Conservation (phyloP, 35 echinoderm and acorn worm genomes). For the Acanthaster planci region DNA sequence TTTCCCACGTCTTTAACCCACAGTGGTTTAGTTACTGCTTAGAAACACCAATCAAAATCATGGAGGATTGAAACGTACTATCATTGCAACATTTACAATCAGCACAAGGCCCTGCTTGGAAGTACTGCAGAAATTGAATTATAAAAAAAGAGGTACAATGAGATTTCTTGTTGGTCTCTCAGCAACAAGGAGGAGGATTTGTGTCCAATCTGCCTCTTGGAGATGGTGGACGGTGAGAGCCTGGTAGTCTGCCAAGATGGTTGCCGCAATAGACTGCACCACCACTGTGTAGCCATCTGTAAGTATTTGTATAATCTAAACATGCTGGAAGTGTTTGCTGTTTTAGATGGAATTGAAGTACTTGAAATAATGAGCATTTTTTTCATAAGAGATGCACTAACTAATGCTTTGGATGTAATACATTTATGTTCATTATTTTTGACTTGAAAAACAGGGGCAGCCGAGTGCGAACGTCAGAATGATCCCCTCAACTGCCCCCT, state of each 20-base stretch:
- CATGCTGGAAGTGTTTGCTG: no score
- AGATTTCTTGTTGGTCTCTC: background rate
- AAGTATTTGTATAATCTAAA: slow-evolving; percentile 31
- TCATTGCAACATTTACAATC: no score
- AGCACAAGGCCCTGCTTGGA: no score
- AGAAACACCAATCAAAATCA: no score
- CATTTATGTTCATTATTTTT: no score
- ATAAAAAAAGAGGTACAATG: background rate
- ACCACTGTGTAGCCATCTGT: slow-evolving; percentile 90
- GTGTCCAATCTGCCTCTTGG: slow-evolving; percentile 93
- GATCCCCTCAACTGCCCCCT: slow-evolving; percentile 81
- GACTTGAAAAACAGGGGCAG: slow-evolving; percentile 54
- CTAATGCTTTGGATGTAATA: no score
- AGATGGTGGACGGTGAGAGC: slow-evolving; percentile 92
- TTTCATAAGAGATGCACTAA: no score
- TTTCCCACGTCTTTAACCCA: no score
- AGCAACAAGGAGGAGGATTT: slow-evolving; percentile 69
- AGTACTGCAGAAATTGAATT: background rate
- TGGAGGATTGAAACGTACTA: no score
- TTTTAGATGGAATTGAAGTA: no score
- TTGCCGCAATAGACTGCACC: slow-evolving; percentile 80
- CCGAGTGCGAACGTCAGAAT: slow-evolving; percentile 70
- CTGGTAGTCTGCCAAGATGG: slow-evolving; percentile 87
- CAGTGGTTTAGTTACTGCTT: no score
- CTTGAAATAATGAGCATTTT: no score